These are phyloP conservation scores for Corbicula japonica DNA, from an alignment of 2,888 invertebrate species.

Conservation along the genomic window DNA sequence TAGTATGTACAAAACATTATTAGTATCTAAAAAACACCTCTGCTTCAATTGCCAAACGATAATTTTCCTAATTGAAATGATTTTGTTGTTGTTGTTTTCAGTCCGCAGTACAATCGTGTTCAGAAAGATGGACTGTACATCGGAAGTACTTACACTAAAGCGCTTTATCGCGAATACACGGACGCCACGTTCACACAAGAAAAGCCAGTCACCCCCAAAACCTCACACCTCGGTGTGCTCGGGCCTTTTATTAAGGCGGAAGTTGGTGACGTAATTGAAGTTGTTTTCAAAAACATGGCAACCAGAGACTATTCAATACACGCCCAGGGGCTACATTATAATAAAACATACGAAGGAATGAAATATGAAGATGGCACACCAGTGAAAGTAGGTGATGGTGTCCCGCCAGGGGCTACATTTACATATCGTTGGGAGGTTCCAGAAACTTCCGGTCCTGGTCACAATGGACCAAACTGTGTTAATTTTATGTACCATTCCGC, in stretches of 20 bases:
- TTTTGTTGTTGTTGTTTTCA: slow-evolving; percentile 52
- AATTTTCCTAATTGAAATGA: too few species aligned
- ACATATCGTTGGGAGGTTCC: slow-evolving; percentile 73
- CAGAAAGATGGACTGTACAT: slow-evolving; percentile 65
- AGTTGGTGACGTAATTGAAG: slow-evolving; percentile 78
- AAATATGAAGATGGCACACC: slow-evolving; percentile 38
- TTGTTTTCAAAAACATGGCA: slow-evolving; percentile 72
- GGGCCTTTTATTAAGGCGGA: slow-evolving; percentile 81
- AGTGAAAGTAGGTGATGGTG: slow-evolving; percentile 36
- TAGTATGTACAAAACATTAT: too few species aligned
- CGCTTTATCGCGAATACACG: slow-evolving; percentile 72
- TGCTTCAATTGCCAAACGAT: too few species aligned
- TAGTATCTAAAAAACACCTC: too few species aligned
- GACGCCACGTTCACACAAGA: slow-evolving; percentile 69
- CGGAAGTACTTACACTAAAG: slow-evolving; percentile 74
- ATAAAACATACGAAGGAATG: slow-evolving; percentile 70
- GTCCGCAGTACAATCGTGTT: slow-evolving; percentile 62
- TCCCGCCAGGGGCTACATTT: slow-evolving; percentile 55
- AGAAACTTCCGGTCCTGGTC: slow-evolving; percentile 69
- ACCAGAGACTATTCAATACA: slow-evolving; percentile 66
- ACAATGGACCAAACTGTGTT: slow-evolving; percentile 74
- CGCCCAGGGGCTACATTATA: slow-evolving; percentile 60
- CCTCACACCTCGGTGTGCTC: slow-evolving; percentile 67
- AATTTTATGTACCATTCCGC: slow-evolving; percentile 77
- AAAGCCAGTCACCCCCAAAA: slow-evolving; percentile 40